Base-by-base conservation (phyloP, 2,113 vertebrate genomes). In the Odocoileus virginianus region DNA sequence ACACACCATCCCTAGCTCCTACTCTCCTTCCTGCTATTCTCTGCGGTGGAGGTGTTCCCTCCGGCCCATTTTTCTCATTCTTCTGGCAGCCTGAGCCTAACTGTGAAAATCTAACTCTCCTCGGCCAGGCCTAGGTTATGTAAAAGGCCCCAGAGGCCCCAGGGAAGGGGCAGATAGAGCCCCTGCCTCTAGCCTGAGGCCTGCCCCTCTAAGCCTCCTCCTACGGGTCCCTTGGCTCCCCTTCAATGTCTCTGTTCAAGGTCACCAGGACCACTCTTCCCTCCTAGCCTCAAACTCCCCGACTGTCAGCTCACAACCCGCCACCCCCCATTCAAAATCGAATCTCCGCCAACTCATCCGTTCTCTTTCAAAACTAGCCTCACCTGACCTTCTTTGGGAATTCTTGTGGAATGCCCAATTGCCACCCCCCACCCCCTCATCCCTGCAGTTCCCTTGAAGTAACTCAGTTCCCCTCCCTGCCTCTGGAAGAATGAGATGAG, bases 31-130 rank as follows among this genome's bases (percentile, higher is more conserved):
- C 11, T 79, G 45, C 82, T 54, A 21, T 16, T 33, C 82, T 93
- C 47, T 6, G 55, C 6, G 43, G 71, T 82, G 43, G 90, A 96
- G 87, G 71, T 89, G 58, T 71, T 79, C 96, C 95, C 96, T 91
- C 52, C 14, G 61, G 60, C 60, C 74, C 92, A 87, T 86, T 89
- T 81, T 81, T 91, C 87, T 95, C 89, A 91, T 97, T 93, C 87
- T 96, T 84, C 83, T 83, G 92, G 79, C 84, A 92, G 47, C 36
- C 43, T 36, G 28, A 91, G 67, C 47, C 45, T 57, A 6, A 89
- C 95, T 85, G 36, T 88, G 91, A 89, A 86, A 91, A 91, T 60
- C 36, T 90, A 89, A 55, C 57, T 67, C 55, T 92, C 83, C 28
- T 3, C 23, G 60, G 60, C 87, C 54, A 89, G 67, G 60, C 36